Evolutionary conservation across 2,888 invertebrate species (phyloP).

Genomic region (Nebria salina): DNA sequence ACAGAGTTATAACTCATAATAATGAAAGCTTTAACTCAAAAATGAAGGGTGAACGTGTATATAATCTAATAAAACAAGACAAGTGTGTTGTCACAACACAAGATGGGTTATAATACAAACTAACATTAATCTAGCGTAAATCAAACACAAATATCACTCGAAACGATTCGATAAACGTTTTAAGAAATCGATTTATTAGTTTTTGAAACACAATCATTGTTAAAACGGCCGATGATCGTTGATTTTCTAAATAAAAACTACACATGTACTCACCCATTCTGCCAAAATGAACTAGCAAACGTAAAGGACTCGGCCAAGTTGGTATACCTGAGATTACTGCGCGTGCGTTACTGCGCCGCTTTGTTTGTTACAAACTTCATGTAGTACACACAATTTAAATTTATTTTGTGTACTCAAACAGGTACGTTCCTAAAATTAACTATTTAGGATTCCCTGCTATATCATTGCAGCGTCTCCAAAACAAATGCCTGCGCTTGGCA

Average conservation of each 20-base stretch:
- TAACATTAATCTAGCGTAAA: slow-evolving; percentile 24
- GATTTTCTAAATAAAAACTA: slow-evolving; percentile 56
- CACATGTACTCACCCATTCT: slow-evolving; percentile 74
- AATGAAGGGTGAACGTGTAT: background rate
- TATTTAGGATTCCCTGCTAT: no score
- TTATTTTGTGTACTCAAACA: background rate
- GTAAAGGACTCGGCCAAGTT: slow-evolving; percentile 56
- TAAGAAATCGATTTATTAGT: slow-evolving; percentile 13
- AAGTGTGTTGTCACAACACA: slow-evolving; percentile 5
- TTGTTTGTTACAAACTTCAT: background rate
- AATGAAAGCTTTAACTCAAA: background rate
- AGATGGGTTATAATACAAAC: slow-evolving; percentile 33
- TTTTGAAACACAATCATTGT: slow-evolving; percentile 40
- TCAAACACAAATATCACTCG: slow-evolving; percentile 40
- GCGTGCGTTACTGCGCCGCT: slow-evolving; percentile 1
- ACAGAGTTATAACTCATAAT: background rate
- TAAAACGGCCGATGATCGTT: slow-evolving; percentile 53
- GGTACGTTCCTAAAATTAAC: no score
- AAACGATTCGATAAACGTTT: slow-evolving; percentile 8
- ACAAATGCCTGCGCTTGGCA: no score
- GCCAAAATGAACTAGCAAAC: slow-evolving; percentile 69
- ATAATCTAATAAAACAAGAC: background rate
- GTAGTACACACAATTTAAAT: background rate
- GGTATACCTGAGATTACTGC: slow-evolving; percentile 22
- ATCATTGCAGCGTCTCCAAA: no score